Evolutionary conservation across 1,140 invertebrate species (phyloP).

Genomic region (Ceratoteleas bidentatus): DNA sequence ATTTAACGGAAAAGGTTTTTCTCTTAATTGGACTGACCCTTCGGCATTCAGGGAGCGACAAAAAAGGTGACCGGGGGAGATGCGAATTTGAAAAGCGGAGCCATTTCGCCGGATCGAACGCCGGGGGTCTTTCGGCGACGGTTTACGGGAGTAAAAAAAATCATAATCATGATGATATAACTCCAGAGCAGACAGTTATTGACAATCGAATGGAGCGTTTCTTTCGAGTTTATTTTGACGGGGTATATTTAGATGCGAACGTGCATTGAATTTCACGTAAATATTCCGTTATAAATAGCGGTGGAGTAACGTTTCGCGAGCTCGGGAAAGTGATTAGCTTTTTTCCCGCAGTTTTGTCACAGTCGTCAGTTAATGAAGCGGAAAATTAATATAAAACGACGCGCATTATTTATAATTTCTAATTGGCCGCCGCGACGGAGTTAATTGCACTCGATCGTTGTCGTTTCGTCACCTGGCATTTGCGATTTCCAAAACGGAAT

Average conservation of each 20-base stretch:
- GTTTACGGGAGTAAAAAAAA: conserved; percentile 40
- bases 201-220: conserved; percentile 39
- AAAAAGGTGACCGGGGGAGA: conserved; percentile 53
- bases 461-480: no score
- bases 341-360: no score
- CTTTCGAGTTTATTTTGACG: conserved; percentile 35
- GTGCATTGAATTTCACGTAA: conserved; percentile 12
- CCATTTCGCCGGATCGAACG: conserved; percentile 53
- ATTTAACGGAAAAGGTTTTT: conserved; percentile 66
- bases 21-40: conserved; percentile 69
- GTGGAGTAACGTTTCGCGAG: neutral
- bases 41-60: conserved; percentile 43
- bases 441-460: no score
- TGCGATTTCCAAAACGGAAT: no score
- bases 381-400: no score
- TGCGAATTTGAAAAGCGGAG: conserved; percentile 55
- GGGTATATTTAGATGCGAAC: conserved; percentile 3
- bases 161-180: conserved; percentile 40
- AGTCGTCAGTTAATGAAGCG: no score
- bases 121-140: conserved; percentile 44
- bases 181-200: conserved; percentile 28
- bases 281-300: conserved; percentile 6
- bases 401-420: no score
- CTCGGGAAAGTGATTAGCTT: no score
- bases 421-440: no score